Evolutionary conservation across 2,113 vertebrate species (phyloP), one percentile per base, ranked within the genome.

Genomic region (Indri indri): DNA sequence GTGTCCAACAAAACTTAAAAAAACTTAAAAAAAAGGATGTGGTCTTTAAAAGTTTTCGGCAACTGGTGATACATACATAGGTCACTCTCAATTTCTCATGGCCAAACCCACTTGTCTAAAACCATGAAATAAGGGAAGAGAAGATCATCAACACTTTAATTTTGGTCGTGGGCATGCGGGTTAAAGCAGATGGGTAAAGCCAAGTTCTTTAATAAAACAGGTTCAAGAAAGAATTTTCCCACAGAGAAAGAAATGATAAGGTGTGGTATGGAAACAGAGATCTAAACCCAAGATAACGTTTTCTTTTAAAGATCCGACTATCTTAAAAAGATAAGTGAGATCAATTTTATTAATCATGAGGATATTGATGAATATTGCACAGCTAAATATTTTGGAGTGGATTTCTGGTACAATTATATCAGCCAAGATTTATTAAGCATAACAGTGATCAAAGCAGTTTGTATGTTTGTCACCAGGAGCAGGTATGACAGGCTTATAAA

Each of bases 341-440:
- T 45, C 88, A 76, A 61, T 87, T 93, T 76, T 47, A 82, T 42
- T 94, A 85, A 80, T 87, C 32, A 86, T 47, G 16, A 92, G 13
- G 61, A 88, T 20, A 84, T 84, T 93, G 88, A 42, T 80, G 47
- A 94, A 88, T 85, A 45, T 14, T 90, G n/a, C 57, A 45, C 42
- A 59, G 45, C 74, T 83, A 65, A 88, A 76, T 95, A 91, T 92
- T 52, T 85, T 96, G 23, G n/a, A 88, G 59, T 61, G 18, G 17
- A 88, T 96, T 94, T 95, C 66, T 66, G 42, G 4, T 50, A 37
- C 79, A 94, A 80, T 80, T 88, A 54, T 61, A 83, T 87, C 82
- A 88, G 61, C 27, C 66, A 93, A 66, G 30, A 57, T 79, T 96
- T 95, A 61, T 73, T 85, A 92, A 92, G 20, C 74, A 92, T 9